phyloP scores from a whole-genome alignment of 2,888 invertebrate genomes.

The Bombylius major region DNA sequence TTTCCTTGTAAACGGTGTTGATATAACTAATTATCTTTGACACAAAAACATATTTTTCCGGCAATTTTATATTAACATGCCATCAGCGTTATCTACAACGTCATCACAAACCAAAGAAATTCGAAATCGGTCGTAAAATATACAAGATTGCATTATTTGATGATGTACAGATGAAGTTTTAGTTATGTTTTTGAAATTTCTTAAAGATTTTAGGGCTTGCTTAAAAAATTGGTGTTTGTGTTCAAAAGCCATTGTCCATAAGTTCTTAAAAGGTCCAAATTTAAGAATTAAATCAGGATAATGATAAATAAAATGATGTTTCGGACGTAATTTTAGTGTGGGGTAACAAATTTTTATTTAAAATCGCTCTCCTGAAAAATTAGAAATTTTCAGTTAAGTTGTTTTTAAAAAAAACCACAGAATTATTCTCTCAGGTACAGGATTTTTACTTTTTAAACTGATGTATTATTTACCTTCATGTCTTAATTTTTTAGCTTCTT shows the following conservation, averaged over 20 bases:
- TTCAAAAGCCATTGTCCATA: conserved; percentile 18
- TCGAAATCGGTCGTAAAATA: background rate
- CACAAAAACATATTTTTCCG: background rate
- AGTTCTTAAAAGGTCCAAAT: conserved; percentile 9
- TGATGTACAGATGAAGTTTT: background rate
- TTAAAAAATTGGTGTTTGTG: conserved; percentile 20
- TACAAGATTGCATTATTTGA: background rate
- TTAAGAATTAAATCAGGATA: conserved; percentile 11
- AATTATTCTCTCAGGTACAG: no score
- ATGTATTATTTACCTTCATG: no score
- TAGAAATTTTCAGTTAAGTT: no score
- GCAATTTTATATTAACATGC: background rate
- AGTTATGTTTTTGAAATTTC: conserved; percentile 16
- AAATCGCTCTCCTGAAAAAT: no score
- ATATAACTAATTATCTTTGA: background rate
- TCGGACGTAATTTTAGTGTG: conserved; percentile 8
- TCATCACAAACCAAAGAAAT: background rate
- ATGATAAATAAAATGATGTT: conserved; percentile 14
- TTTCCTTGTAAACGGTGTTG: background rate
- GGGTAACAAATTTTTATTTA: conserved; percentile 7
- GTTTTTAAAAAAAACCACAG: no score
- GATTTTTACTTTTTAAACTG: no score
- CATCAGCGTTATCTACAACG: background rate
- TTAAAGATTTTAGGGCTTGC: conserved; percentile 8
- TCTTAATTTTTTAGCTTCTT: no score